Percentiles rank a stretch among this genome's conserved stretches.
Evolutionary conservation across 1,140 invertebrate genomes (phyloP).

Genomic region (Neodiprion lecontei): DNA sequence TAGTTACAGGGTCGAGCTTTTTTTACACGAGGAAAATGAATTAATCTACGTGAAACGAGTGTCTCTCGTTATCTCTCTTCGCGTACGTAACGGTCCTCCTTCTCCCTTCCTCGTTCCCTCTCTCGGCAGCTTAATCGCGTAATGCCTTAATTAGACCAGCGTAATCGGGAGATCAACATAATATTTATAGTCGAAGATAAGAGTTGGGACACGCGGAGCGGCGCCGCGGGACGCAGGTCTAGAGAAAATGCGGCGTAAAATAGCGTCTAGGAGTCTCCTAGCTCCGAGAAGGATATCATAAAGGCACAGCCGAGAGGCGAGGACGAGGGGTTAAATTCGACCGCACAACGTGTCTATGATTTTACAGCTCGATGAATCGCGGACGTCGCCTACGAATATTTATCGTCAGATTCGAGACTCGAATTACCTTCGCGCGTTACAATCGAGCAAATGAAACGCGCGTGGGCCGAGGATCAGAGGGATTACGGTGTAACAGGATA

Average conservation of each 20-base stretch:
- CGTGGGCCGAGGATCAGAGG: no score
- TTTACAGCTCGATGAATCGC: conserved; percentile 49
- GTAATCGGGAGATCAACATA: neutral
- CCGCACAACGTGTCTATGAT: conserved; percentile 27
- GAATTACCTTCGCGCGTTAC: conserved; percentile 34
- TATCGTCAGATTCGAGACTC: conserved; percentile 45
- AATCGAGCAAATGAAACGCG: no score
- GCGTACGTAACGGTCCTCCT: no score
- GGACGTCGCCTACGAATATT: conserved; percentile 49
- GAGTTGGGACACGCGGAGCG: no score
- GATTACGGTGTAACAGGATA: no score
- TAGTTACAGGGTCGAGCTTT: neutral
- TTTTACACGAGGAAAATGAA: neutral
- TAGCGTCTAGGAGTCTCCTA: neutral
- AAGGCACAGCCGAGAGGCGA: no score
- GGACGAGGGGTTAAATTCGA: neutral
- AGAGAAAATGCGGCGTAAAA: neutral
- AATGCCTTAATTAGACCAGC: neutral
- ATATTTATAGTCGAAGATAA: neutral
- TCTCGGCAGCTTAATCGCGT: neutral
- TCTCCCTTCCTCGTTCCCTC: no score
- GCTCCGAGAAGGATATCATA: no score
- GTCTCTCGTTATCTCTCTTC: neutral
- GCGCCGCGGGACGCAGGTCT: neutral
- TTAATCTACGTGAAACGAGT: neutral